phyloP scores from a whole-genome alignment of 2,888 invertebrate species.

The Holacanthella duospinosa region DNA sequence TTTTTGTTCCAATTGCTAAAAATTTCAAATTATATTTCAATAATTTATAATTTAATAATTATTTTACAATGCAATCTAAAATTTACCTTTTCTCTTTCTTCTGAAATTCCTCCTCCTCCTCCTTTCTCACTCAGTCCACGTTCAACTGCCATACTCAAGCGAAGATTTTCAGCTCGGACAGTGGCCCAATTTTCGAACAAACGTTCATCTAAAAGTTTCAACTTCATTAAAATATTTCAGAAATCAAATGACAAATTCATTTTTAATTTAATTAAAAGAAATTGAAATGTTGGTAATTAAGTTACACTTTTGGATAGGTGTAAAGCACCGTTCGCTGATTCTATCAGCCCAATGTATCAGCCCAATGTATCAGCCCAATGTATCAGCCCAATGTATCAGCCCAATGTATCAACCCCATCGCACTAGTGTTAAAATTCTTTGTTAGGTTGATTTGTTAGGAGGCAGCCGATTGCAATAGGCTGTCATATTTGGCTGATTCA shows the following conservation, averaged over 20 bases:
- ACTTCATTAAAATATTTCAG: not conserved
- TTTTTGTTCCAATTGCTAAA: slow-evolving; percentile 44
- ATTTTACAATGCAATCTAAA: no score
- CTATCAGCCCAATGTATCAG: no score
- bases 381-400: no score
- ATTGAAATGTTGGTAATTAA: not conserved
- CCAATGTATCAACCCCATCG: no score
- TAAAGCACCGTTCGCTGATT: no score
- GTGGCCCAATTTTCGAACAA: slow-evolving; percentile 72
- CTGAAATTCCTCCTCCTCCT: slow-evolving; percentile 37
- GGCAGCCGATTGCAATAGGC: no score
- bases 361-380: no score
- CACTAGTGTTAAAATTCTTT: no score
- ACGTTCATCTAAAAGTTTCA: slow-evolving; percentile 63
- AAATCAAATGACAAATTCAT: slow-evolving; percentile 4
- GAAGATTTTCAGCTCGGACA: slow-evolving; percentile 70
- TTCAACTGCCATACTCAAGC: slow-evolving; percentile 74
- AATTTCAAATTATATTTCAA: not conserved
- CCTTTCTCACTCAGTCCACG: slow-evolving; percentile 49
- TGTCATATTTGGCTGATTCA: no score
- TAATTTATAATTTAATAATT: slow-evolving; percentile 6
- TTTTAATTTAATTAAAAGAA: slow-evolving; percentile 1
- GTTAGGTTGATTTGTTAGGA: no score
- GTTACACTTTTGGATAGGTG: no score
- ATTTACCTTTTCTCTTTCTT: slow-evolving; percentile 38